Base-by-base conservation (phyloP, 2,888 invertebrate species). In the Plutella xylostella region DNA sequence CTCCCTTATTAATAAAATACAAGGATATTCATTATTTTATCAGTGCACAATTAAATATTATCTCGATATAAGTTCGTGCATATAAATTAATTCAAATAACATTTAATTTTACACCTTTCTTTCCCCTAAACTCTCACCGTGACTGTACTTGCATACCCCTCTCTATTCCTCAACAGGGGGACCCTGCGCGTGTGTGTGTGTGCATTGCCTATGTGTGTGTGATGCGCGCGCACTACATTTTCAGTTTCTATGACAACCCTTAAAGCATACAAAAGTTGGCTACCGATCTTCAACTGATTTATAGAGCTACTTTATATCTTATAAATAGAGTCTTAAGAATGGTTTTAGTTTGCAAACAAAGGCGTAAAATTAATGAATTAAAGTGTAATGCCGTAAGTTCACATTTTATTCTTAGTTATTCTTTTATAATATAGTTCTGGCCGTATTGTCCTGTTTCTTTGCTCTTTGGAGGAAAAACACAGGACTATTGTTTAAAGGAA, bases 221-320 rank as follows among this genome's bases (percentile, higher is more conserved):
- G 65, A 68, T 80, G 82, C 80, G 83, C 82, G 82, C 83, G 82
- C 82, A 79, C 55, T 65, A 69, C 65, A 73, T 72, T 70, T 43
- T 67, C 64, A 72, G 83, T 82, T 82, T 78, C 83, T 82, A 83
- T 83, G 82, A 79, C 83, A 83, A 83, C 80, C 79, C 77, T 76
- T 72, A 64, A 72, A 67, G 65, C 72, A 79, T 72, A 80, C 74
- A 69, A 66, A 65, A 68, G 67, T 66, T 68, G 63, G 68, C 70
- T 73, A 70, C 72, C 71, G 75, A n/a, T n/a, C n/a, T n/a, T n/a
- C n/a, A n/a, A n/a, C n/a, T n/a, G n/a, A n/a, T n/a, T n/a, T n/a
- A n/a, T 76, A 63, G 71, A 73, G 54, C 48, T 40, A 25, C 19
- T 35, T 30, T 18, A 31, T 30, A 39, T 44, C 18, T 44, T 20